phyloP scores from a whole-genome alignment of 1,140 invertebrate species.

The Drosophila trapezifrons region DNA sequence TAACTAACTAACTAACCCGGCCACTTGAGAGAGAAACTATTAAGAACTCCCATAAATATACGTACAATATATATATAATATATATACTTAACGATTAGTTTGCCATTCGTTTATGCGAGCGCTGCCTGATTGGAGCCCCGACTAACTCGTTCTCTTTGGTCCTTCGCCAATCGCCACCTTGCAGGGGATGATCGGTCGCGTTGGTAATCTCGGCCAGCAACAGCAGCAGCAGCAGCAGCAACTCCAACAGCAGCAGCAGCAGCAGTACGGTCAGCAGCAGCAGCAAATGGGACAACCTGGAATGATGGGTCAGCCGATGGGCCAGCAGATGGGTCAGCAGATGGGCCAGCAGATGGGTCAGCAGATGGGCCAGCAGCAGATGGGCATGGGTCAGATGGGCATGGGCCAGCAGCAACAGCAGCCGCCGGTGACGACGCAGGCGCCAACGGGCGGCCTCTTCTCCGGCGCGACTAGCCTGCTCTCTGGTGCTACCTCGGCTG shows the following conservation, averaged over 20 bases:
- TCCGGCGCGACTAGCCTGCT: constrained; percentile 83
- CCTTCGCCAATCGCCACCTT: constrained; percentile 66
- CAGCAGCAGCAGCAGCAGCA: constrained; percentile 83
- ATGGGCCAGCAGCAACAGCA: constrained; percentile 79
- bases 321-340: constrained; percentile 79
- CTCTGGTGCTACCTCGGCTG: constrained; percentile 84
- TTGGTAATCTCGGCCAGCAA: constrained; percentile 87
- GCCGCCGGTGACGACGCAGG: constrained; percentile 74
- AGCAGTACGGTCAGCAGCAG: constrained; percentile 82
- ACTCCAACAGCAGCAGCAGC: constrained; percentile 81
- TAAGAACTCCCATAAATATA: constrained; percentile 50
- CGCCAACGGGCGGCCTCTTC: constrained; percentile 78
- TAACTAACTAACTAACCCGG: constrained; percentile 36
- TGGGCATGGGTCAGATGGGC: constrained; percentile 58
- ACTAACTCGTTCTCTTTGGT: constrained; percentile 68
- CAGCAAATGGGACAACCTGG: constrained; percentile 73
- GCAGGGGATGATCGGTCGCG: constrained; percentile 87
- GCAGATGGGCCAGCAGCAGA: constrained; percentile 60
- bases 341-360: constrained; percentile 79
- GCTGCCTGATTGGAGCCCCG: constrained; percentile 37
- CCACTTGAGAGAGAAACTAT: constrained; percentile 42
- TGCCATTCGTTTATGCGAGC: constrained; percentile 62
- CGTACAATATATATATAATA: constrained; percentile 40
- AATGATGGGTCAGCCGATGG: constrained; percentile 75
- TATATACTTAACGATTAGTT: constrained; percentile 71